Percentiles rank a stretch among this genome's conserved stretches.
phyloP scores from a whole-genome alignment of 2,888 invertebrate species.

The Aporophyla lueneburgensis region DNA sequence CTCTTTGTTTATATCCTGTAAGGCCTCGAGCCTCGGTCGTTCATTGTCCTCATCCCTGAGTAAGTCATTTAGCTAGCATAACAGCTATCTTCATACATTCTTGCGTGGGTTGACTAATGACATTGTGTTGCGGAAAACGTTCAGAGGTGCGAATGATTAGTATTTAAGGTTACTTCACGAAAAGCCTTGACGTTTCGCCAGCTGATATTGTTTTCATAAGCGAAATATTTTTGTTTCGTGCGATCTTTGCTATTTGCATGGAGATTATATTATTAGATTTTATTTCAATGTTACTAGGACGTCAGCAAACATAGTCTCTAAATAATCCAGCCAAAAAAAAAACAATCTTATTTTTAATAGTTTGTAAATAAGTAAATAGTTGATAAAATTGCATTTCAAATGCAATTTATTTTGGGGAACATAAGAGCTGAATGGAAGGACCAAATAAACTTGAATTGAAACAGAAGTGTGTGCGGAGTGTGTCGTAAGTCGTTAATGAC shows the following conservation, averaged over 20 bases:
- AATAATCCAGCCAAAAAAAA: not conserved
- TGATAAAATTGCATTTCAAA: not conserved
- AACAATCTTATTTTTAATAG: not conserved
- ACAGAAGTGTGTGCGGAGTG: constrained; percentile 73
- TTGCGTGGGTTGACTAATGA: constrained; percentile 55
- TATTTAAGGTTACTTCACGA: constrained; percentile 54
- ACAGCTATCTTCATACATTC: constrained; percentile 56
- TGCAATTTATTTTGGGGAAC: constrained; percentile 39
- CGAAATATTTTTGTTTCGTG: constrained; percentile 49
- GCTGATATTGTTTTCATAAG: constrained; percentile 54
- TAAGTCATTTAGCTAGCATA: constrained; percentile 55
- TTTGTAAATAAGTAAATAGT: too few relatives aligned
- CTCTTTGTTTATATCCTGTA: constrained; percentile 90
- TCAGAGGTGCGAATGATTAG: constrained; percentile 58
- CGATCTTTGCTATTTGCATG: constrained; percentile 4
- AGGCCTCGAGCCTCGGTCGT: constrained; percentile 75
- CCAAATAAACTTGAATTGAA: constrained; percentile 74
- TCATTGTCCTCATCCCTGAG: constrained; percentile 73
- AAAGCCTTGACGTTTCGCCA: constrained; percentile 63
- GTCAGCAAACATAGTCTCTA: not conserved
- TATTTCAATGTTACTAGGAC: not conserved
- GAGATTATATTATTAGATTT: constrained; percentile 14
- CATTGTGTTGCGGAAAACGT: constrained; percentile 57
- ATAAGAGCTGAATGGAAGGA: constrained; percentile 52
- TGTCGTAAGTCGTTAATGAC: constrained; percentile 87